These are phyloP conservation scores for Apis mellifera DNA, from an alignment of 1,140 invertebrate species.

Conservation along the genomic window DNA sequence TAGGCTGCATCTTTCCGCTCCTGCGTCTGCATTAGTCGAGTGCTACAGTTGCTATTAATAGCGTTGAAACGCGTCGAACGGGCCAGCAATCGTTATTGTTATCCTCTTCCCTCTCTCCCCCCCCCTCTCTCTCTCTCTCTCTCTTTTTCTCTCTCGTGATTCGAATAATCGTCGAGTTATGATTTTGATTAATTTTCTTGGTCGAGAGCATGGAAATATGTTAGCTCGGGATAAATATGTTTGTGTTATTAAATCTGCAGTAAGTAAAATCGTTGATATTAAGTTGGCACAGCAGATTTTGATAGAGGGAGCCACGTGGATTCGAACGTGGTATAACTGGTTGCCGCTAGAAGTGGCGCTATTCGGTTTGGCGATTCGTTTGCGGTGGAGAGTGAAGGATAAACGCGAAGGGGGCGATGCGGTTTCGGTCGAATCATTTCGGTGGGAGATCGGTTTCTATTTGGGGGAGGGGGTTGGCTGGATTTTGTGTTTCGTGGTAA, in stretches of 20 bases:
- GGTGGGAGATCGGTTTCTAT: not conserved
- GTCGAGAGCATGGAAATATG: too few relatives aligned
- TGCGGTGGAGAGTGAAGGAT: not conserved
- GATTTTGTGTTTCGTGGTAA: conserved; percentile 20
- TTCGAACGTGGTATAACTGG: too few relatives aligned
- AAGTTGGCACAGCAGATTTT: too few relatives aligned
- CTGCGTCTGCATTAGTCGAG: conserved; percentile 5
- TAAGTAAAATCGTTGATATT: too few relatives aligned
- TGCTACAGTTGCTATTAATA: conserved; percentile 19
- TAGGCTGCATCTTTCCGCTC: conserved; percentile 33
- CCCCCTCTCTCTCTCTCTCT: too few relatives aligned
- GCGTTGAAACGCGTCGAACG: conserved; percentile 24
- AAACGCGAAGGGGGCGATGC: not conserved
- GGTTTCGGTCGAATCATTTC: conserved; percentile 4
- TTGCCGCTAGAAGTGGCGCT: not conserved
- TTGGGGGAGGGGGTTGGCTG: not conserved
- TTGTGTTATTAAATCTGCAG: too few relatives aligned
- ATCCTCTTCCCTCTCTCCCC: not conserved
- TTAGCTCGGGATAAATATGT: too few relatives aligned
- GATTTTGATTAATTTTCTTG: too few relatives aligned
- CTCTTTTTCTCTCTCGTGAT: too few relatives aligned
- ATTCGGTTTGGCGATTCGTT: not conserved
- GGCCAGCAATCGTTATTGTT: not conserved
- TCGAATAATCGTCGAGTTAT: too few relatives aligned
- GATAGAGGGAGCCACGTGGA: too few relatives aligned